Base-by-base conservation (phyloP, 2,888 invertebrate genomes). In the Drosophila longiperda region DNA sequence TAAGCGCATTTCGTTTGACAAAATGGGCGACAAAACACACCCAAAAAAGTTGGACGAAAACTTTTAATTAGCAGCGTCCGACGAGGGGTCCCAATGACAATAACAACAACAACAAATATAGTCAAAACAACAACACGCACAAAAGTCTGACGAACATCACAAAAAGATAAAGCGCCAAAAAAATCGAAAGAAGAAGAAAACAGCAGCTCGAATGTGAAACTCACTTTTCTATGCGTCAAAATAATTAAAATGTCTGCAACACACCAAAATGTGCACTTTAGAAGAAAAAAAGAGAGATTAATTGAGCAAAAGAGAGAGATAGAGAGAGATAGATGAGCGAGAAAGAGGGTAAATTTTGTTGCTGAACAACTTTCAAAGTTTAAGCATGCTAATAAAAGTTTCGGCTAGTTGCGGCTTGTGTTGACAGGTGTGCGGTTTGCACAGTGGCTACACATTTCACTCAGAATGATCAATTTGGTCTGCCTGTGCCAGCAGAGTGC, bases 51-150 rank as follows among this genome's bases (percentile, higher is more conserved):
- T 87, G 66, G 59, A 38, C 59, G 60, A 64, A 87, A 89, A 87
- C 77, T 87, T 87, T 90, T 87, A 87, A 90, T 87, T 90, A 90
- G 80, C 71, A 64, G 57, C 60, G 67, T 53, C 76, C 79, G 78
- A 61, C 20, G 29, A 61, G 61, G 50, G 65, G 40, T 34, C 26
- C 12, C 58, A 57, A 48, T 32, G 34, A 45, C 26, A 32, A 32
- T 29, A 40, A 49, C 26, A 55, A 40, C 15, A 3, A 8, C 45
- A 53, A 53, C 20, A 23, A 34, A 53, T 17, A 34, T 9, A 53
- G 4, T 5, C 20, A 4, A 20, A 20, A 20, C 15, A 36, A 20
- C 38, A 64, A 36, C 52, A 55, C 15, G 33, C 33, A 48, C 40
- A 42, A 50, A 6, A 48, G 52, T 40, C 52, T 54, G 36, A 32